Base-by-base conservation (phyloP, 2,888 invertebrate genomes). In the Galerucella pusilla region DNA sequence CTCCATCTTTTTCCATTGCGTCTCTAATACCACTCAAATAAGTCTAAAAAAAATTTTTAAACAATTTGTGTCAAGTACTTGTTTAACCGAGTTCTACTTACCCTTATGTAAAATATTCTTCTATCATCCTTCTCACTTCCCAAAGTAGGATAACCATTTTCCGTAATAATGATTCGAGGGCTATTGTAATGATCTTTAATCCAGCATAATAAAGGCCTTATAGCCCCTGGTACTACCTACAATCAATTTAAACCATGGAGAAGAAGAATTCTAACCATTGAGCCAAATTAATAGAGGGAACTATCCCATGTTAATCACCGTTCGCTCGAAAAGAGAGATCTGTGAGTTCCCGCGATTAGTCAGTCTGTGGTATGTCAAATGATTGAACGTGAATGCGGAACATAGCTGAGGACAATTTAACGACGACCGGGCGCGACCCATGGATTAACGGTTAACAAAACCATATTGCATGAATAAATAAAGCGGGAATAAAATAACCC, bases 101-200 rank as follows among this genome's bases (percentile, higher is more conserved):
- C 85, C 63, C 76, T 73, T 68, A 80, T 78, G 81, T 89, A 90
- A 0, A 82, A 78, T 14, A 90, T 86, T 63, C 91, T 85, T 68
- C 87, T 88, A 1, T 87, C 85, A 82, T 92, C 91, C 76, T 90
- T 10, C 14, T 12, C 11, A 2, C 88, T 88, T 1, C 89, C 90
- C 0, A 79, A 59, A 59, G 65, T 89, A 11, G 77, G 6, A 88
- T 68, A 89, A 1, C 92, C 92, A 77, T 91, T 92, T 81, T 91
- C 92, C 0, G 90, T 90, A 2, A 92, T 83, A 72, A 88, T 88
- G 5, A 93, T 87, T 57, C 88, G 85, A 0, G 91, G 90, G 83
- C 91, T 90, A 63, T 80, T 74, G 65, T 84, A 85, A 45, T 83
- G 80, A 4, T 79, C 68, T 73, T 82, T 84, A 65, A 86, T 88